Evolutionary conservation across 2,113 vertebrate species (phyloP).

Genomic region (Peromyscus californicus): DNA sequence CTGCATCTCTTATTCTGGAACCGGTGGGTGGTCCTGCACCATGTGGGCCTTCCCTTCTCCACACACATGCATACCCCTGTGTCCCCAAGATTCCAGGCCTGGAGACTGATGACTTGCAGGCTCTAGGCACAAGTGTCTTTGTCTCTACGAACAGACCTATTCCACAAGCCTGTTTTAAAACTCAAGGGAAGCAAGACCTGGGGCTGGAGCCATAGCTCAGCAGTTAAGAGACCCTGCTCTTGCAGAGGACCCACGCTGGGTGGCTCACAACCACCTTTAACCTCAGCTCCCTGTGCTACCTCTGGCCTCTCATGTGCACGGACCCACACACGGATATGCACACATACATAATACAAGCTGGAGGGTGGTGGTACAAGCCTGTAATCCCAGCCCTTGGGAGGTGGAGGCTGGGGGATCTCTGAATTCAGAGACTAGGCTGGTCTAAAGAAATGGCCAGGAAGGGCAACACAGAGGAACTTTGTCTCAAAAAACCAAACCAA

Average conservation of each 20-base stretch:
- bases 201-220: background rate
- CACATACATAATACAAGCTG: background rate
- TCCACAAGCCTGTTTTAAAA: rapidly evolving
- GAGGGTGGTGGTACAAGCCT: background rate
- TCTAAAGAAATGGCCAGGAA: background rate
- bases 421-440: background rate
- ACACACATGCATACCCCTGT: too few relatives aligned
- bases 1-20: rapidly evolving
- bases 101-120: background rate
- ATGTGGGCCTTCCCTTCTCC: too few relatives aligned
- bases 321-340: background rate
- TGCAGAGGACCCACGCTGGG: background rate
- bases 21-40: too few relatives aligned
- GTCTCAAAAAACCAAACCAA: background rate
- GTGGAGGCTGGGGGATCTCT: background rate
- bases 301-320: too few relatives aligned
- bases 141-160: rapidly evolving
- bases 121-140: background rate
- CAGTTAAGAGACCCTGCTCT: background rate
- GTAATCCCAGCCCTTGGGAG: background rate
- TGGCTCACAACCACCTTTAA: background rate
- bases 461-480: background rate
- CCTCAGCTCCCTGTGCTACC: background rate
- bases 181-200: background rate
- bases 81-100: background rate